phyloP scores from a whole-genome alignment of 2,888 invertebrate species.

The Stenotaenia linearis region DNA sequence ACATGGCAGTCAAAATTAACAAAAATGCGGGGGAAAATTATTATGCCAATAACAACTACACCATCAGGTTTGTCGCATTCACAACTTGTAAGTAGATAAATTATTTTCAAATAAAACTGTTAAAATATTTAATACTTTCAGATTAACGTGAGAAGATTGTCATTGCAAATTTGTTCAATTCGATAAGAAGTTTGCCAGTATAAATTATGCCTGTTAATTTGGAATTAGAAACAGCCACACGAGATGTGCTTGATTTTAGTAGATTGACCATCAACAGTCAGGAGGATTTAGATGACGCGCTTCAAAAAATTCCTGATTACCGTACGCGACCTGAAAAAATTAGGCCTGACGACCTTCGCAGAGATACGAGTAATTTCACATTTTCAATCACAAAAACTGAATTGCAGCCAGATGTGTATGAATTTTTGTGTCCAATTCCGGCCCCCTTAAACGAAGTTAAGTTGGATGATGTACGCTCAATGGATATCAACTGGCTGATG shows the following conservation, averaged over 20 bases:
- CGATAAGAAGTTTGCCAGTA: neutral
- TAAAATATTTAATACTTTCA: neutral
- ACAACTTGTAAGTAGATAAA: neutral
- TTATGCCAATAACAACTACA: neutral
- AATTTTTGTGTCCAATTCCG: constrained; percentile 67
- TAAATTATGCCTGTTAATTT: constrained; percentile 59
- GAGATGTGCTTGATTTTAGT: constrained; percentile 72
- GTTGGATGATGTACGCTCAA: constrained; percentile 70
- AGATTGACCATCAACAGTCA: constrained; percentile 68
- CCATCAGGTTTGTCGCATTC: neutral
- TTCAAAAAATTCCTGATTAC: constrained; percentile 83
- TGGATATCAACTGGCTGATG: constrained; percentile 90
- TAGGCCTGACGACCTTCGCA: constrained; percentile 67
- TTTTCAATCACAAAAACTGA: constrained; percentile 60
- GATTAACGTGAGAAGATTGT: neutral
- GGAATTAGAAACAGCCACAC: constrained; percentile 79
- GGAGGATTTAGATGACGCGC: constrained; percentile 73
- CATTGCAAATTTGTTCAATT: neutral
- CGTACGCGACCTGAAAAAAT: constrained; percentile 83
- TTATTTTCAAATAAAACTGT: neutral
- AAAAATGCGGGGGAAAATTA: neutral
- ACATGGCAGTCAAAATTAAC: neutral
- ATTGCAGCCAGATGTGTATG: constrained; percentile 58
- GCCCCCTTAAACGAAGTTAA: constrained; percentile 70
- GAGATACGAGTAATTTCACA: constrained; percentile 54